Evolutionary conservation across 2,797 vertebrate genomes (phyloP).

Genomic region (Myoxocephalus aenaeus): DNA sequence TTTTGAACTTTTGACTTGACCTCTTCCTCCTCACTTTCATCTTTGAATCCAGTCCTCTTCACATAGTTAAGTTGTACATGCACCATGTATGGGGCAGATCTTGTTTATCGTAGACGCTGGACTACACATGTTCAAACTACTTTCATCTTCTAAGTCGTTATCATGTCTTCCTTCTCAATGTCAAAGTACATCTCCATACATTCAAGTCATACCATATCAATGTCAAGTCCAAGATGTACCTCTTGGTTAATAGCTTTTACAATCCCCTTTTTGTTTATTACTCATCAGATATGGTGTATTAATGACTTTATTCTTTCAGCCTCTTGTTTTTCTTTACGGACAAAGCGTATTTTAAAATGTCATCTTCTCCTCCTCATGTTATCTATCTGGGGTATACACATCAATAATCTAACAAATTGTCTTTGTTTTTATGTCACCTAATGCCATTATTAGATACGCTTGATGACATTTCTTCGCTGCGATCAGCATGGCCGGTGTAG

Average conservation of each 20-base stretch:
- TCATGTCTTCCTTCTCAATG: no score
- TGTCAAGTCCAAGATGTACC: background rate
- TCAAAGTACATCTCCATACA: background rate
- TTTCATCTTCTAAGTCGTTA: background rate
- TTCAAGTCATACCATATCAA: background rate
- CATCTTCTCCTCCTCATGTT: background rate
- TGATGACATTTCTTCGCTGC: background rate
- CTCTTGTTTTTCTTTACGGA: background rate
- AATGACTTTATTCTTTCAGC: background rate
- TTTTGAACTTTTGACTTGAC: conserved; percentile 31
- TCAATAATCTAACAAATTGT: background rate
- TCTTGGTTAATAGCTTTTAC: background rate
- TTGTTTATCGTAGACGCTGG: background rate
- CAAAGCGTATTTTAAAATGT: background rate
- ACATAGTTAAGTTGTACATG: conserved; percentile 13
- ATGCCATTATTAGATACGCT: background rate
- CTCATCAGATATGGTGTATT: background rate
- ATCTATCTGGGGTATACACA: background rate
- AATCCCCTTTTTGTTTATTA: background rate
- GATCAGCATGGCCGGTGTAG: background rate
- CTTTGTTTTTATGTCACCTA: background rate
- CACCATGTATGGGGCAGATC: background rate
- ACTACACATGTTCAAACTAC: background rate
- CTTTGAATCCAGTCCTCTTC: conserved; percentile 4
- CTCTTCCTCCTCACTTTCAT: conserved; percentile 33